Base-by-base conservation (phyloP, 2,113 vertebrate genomes). In the Serinus canaria region DNA sequence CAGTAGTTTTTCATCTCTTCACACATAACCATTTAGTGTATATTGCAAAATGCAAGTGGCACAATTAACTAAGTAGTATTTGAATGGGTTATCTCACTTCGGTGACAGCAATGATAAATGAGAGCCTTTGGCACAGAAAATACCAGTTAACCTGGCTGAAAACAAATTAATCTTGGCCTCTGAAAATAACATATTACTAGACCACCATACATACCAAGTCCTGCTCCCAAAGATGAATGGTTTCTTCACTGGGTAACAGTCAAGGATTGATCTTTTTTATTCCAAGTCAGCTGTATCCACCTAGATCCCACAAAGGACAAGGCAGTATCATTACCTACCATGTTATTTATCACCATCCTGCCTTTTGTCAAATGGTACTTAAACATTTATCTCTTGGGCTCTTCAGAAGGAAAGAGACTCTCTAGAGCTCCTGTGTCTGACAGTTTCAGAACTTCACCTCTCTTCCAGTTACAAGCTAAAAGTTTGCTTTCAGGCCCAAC, bases 291-390 rank as follows among this genome's bases (percentile, higher is more conserved):
- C 8, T 49, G 17, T 70, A 41, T 23, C 37, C 15, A 33, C 35
- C 0, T 1, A 2, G 1, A 56, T 79, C 44, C 53, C 41, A 68
- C 62, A 55, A 53, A 55, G 33, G 68, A 66, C 0, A 1, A 72
- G 75, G 44, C 62, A 49, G 15, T 41, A 75, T 24, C 44, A 30
- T 49, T 62, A 68, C 41, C 47, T 72, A n/a, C 56, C 24, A 8
- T 4, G 7, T 58, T 63, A 72, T 83, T 94, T 92, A 81, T 59
- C 4, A 1, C 44, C 44, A 67, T 58, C 44, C 66, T 52, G 35
- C 44, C 35, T 92, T 75, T 75, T 55, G 66, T 75, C 44, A 82
- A 18, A 56, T 21, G 19, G 20, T 41, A 67, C 27, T 7, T 9
- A 60, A 49, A 75, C 28, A 72, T 77, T 87, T 78, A 30, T 76